Evolutionary conservation across 2,888 invertebrate species (phyloP).

Genomic region (Ophonus ardosiacus): DNA sequence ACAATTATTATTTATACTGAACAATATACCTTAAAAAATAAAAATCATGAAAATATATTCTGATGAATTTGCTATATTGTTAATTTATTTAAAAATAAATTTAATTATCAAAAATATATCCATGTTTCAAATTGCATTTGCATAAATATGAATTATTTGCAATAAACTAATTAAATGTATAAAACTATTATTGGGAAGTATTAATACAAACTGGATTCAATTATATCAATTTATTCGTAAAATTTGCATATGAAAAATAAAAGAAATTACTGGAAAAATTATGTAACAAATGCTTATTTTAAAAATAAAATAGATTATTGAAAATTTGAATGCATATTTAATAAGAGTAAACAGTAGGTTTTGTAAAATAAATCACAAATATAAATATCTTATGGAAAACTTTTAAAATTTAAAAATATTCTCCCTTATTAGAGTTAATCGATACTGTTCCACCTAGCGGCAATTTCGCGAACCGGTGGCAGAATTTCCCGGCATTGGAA

Average conservation of each 20-base stretch:
- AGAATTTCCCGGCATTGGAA: background rate
- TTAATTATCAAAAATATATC: too few relatives aligned
- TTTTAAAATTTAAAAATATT: background rate
- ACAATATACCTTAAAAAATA: too few relatives aligned
- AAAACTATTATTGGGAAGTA: too few relatives aligned
- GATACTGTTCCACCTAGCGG: slow-evolving; percentile 46
- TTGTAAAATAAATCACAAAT: too few relatives aligned
- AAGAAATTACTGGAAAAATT: background rate
- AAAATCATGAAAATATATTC: too few relatives aligned
- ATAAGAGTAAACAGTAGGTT: background rate
- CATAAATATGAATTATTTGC: too few relatives aligned
- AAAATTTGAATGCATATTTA: background rate
- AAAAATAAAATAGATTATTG: background rate
- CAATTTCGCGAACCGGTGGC: background rate
- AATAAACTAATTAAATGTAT: too few relatives aligned
- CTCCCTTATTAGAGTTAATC: slow-evolving; percentile 9
- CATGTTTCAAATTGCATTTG: too few relatives aligned
- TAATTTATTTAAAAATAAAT: too few relatives aligned
- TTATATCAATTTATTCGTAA: background rate
- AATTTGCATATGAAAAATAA: background rate
- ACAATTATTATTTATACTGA: too few relatives aligned
- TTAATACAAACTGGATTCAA: background rate
- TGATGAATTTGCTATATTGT: too few relatives aligned
- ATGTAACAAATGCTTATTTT: background rate
- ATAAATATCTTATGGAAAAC: too few relatives aligned